A percentile compares a stretch with the other conserved stretches of the same genome.
These are phyloP conservation scores for Theonella swinhoei DNA, from an alignment of 37 sponge, comb jelly and placozoan species.

Conservation along the genomic window DNA sequence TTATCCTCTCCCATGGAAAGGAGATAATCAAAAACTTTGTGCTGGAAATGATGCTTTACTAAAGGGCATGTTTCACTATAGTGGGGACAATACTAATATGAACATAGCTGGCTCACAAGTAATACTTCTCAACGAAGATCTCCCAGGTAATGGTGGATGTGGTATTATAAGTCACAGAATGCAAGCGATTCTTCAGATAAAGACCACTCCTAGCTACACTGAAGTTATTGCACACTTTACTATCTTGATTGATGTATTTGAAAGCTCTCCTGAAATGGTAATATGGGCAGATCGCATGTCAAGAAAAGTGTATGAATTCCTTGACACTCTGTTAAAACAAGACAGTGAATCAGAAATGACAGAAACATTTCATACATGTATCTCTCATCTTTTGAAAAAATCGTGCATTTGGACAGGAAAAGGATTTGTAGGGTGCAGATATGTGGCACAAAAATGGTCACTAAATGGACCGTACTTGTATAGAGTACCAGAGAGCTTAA, in stretches of 20 bases:
- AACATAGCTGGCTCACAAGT: constrained; percentile 7
- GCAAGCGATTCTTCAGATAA: constrained; percentile 7
- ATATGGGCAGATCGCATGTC: neutral
- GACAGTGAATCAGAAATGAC: neutral
- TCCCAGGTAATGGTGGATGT: constrained; percentile 4
- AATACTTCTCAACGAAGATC: neutral
- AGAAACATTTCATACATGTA: neutral
- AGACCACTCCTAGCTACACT: neutral
- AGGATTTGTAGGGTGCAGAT: constrained; percentile 8
- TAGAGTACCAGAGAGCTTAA: neutral
- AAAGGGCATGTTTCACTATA: neutral
- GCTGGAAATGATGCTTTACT: neutral
- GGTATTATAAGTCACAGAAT: neutral
- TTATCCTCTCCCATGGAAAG: neutral
- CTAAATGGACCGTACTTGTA: constrained; percentile 45
- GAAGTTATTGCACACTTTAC: constrained; percentile 1
- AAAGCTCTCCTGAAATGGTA: neutral
- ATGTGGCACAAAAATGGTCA: constrained; percentile 19
- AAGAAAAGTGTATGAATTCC: constrained; percentile 5
- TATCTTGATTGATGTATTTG: constrained; percentile 8
- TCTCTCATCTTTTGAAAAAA: neutral
- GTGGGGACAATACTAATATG: neutral
- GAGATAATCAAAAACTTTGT: neutral
- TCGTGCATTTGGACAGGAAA: constrained; percentile 51
- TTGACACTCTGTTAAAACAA: neutral